These are phyloP conservation scores for Pipistrellus kuhlii DNA, from an alignment of 2,797 vertebrate genomes.

Conservation along the genomic window DNA sequence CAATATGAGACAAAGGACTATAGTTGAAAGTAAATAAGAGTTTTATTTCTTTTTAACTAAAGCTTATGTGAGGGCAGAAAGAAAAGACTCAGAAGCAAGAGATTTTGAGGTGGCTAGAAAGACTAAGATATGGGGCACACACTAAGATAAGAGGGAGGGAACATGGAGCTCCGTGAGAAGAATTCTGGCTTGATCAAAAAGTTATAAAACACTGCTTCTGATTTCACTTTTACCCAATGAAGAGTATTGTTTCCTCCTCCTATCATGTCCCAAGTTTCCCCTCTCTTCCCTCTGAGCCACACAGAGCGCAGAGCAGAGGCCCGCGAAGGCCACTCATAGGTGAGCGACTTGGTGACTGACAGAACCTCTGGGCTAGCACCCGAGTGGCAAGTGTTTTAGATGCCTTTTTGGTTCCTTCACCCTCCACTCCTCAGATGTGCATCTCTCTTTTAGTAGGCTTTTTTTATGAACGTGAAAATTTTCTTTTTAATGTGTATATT, in stretches of 20 bases:
- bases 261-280: background rate
- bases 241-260: background rate
- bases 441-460: background rate
- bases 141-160: background rate
- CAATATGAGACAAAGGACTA: background rate
- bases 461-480: conserved; percentile 22
- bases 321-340: background rate
- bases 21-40: background rate
- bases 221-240: background rate
- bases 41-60: background rate
- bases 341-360: background rate
- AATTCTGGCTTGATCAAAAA: background rate
- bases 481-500: background rate
- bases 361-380: background rate
- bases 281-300: background rate
- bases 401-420: background rate
- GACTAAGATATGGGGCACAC: background rate
- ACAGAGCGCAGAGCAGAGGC: background rate
- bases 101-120: background rate
- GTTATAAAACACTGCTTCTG: background rate
- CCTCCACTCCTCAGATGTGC: background rate
- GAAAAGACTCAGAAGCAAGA: background rate
- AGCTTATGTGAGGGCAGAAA: background rate
- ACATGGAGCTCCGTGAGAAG: background rate
- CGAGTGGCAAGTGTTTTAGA: background rate